Evolutionary conservation across 2,888 invertebrate genomes (phyloP).

Genomic region (Nemoura dubitans): DNA sequence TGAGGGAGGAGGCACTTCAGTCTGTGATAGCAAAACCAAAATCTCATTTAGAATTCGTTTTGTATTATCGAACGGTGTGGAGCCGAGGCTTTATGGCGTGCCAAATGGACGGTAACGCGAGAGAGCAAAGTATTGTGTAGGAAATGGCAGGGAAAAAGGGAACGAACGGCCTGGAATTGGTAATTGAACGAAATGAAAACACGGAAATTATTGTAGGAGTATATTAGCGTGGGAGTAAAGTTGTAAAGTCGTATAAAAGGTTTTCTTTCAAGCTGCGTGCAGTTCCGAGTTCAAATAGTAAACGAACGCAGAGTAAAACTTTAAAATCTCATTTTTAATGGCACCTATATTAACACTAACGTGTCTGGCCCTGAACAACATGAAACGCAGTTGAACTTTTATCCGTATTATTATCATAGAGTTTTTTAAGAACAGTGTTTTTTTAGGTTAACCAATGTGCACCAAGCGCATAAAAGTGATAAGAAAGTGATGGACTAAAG

Average conservation of each 20-base stretch:
- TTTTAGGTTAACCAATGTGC: too few relatives aligned
- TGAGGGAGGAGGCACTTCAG: neutral
- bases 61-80: neutral
- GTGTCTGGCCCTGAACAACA: neutral
- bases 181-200: constrained; percentile 4
- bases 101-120: neutral
- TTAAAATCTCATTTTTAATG: too few relatives aligned
- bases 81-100: neutral
- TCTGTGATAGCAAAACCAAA: neutral
- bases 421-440: too few relatives aligned
- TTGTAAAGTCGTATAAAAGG: neutral
- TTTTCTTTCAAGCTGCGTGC: neutral
- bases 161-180: neutral
- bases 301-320: neutral
- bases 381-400: too few relatives aligned
- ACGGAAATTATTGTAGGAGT: neutral
- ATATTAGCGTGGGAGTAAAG: neutral
- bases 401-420: too few relatives aligned
- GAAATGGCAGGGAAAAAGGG: neutral
- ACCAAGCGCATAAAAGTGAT: too few relatives aligned
- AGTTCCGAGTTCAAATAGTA: neutral
- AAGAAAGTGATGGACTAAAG: too few relatives aligned
- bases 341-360: neutral
- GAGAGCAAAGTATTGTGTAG: neutral
- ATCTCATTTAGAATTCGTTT: constrained; percentile 12